phyloP scores from a whole-genome alignment of 2,888 invertebrate genomes.

The Sylvicola cinctus region DNA sequence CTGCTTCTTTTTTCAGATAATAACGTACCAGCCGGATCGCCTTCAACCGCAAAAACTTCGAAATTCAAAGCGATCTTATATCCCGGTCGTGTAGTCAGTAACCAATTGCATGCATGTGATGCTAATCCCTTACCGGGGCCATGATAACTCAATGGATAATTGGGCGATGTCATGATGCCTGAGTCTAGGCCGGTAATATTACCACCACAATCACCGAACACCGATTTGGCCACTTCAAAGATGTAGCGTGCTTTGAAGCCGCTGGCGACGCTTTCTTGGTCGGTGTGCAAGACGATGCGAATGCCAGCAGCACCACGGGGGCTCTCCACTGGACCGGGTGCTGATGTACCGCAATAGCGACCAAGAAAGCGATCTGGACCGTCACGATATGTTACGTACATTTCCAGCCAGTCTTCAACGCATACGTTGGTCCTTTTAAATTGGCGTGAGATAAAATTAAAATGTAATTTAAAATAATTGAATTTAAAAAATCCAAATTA shows the following conservation, averaged over 20 bases:
- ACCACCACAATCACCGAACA: constrained; percentile 83
- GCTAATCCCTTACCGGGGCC: constrained; percentile 58
- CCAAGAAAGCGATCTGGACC: constrained; percentile 68
- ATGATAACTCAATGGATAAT: constrained; percentile 78
- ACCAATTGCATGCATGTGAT: constrained; percentile 91
- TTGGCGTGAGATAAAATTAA: constrained; percentile 1
- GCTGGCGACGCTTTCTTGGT: constrained; percentile 69
- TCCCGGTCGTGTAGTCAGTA: constrained; percentile 67
- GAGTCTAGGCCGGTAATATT: constrained; percentile 71
- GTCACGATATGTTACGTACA: constrained; percentile 74
- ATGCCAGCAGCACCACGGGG: constrained; percentile 73
- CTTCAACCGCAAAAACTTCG: constrained; percentile 82
- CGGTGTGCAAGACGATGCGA: constrained; percentile 73
- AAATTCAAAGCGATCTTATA: constrained; percentile 82
- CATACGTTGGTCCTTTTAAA: constrained; percentile 45
- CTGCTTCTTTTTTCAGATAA: constrained; percentile 1
- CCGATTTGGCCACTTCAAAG: constrained; percentile 73
- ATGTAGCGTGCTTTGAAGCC: constrained; percentile 93
- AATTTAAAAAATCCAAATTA: constrained; percentile 19
- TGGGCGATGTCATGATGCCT: constrained; percentile 72
- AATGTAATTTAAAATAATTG: background rate
- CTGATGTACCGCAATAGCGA: constrained; percentile 75
- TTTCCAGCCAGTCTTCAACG: constrained; percentile 85
- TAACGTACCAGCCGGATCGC: constrained; percentile 58
- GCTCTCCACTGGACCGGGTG: constrained; percentile 90